Evolutionary conservation across 2,888 invertebrate genomes (phyloP).

Genomic region (Lomographa bimaculata): DNA sequence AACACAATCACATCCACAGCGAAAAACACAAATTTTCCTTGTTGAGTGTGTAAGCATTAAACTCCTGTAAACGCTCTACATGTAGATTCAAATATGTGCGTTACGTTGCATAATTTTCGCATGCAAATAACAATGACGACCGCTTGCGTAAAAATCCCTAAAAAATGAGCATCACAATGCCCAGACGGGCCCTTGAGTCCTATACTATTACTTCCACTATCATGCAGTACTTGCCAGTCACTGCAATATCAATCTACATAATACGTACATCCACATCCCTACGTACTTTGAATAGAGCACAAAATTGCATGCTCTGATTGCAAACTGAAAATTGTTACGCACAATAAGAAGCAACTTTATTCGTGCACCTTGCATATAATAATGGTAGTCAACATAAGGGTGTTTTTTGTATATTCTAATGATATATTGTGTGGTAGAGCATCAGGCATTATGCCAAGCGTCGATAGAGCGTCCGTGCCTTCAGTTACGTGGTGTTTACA

Average conservation of each 20-base stretch:
- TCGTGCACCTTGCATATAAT: slow-evolving; percentile 4
- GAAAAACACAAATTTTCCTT: no score
- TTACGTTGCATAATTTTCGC: slow-evolving; percentile 7
- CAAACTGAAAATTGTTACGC: slow-evolving; percentile 12
- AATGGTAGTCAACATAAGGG: slow-evolving; percentile 12
- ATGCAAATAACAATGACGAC: slow-evolving; percentile 12
- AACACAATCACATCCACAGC: no score
- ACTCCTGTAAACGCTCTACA: no score
- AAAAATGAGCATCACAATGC: slow-evolving; percentile 38
- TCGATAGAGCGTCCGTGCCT: slow-evolving; percentile 42
- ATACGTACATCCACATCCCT: slow-evolving; percentile 5
- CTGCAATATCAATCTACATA: slow-evolving; percentile 29
- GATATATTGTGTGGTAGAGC: slow-evolving; percentile 10
- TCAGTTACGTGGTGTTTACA: slow-evolving; percentile 44
- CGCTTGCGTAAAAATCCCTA: slow-evolving; percentile 3
- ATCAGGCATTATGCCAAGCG: slow-evolving; percentile 44
- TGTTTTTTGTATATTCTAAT: slow-evolving; percentile 1
- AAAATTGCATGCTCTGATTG: slow-evolving; percentile 8
- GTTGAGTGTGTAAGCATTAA: no score
- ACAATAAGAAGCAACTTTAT: slow-evolving; percentile 3
- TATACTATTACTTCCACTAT: slow-evolving; percentile 44
- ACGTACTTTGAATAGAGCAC: background rate
- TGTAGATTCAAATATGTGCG: no score
- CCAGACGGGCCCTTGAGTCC: slow-evolving; percentile 42
- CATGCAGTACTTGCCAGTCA: slow-evolving; percentile 35